Evolutionary conservation across 2,113 vertebrate species (phyloP).

Genomic region (Alligator mississippiensis): DNA sequence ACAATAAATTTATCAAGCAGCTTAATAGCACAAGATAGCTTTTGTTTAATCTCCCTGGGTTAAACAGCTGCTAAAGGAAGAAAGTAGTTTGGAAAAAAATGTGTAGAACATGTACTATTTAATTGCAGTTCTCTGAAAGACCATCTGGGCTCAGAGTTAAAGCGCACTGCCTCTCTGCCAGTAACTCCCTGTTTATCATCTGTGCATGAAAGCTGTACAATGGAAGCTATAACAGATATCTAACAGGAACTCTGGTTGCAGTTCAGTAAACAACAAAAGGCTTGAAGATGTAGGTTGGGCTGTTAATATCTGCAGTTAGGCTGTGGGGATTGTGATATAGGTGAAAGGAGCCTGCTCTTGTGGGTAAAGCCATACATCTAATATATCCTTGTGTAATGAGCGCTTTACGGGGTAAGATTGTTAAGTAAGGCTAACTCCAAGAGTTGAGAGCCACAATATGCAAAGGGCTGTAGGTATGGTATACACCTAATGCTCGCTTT

Average conservation of each 20-base stretch:
- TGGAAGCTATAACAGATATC: not conserved
- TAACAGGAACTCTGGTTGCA: not conserved
- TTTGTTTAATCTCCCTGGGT: not conserved
- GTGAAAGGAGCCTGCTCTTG: not conserved
- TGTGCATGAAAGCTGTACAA: not conserved
- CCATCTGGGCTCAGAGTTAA: constrained; percentile 5
- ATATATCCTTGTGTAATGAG: not conserved
- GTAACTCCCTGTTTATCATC: not conserved
- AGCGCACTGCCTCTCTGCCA: not conserved
- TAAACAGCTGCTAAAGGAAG: not conserved
- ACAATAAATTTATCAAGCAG: not conserved
- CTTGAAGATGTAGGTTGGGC: not conserved
- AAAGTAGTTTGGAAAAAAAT: not conserved
- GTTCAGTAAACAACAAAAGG: not conserved
- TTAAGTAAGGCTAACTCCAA: not conserved
- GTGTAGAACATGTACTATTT: not conserved
- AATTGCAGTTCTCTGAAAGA: not conserved
- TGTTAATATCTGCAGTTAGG: not conserved
- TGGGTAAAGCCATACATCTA: not conserved
- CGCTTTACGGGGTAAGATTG: not conserved
- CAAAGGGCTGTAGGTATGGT: not conserved
- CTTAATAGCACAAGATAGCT: not conserved
- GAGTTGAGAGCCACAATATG: not conserved
- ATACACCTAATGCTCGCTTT: not conserved
- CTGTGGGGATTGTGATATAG: not conserved